Conservation (phyloP, 2,113 vertebrate species). For the Hoplias malabaricus region DNA sequence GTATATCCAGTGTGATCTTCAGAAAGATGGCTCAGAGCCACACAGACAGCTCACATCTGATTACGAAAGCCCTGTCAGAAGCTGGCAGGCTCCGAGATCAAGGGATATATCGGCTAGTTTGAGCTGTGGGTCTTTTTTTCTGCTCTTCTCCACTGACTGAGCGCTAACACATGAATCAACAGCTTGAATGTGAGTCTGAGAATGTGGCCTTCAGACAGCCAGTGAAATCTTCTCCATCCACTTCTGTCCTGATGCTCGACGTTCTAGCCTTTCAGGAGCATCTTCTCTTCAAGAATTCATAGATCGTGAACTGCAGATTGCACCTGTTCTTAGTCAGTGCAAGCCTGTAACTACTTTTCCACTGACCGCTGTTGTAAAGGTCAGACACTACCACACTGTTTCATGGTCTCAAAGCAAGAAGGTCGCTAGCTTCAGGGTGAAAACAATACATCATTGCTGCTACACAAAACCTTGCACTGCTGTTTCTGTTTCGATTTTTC, state of each 20-base stretch:
- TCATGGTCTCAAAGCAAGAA: too few species aligned
- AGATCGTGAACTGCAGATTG: background rate
- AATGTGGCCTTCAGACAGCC: background rate
- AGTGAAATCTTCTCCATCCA: background rate
- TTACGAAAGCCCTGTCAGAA: constrained; percentile 59
- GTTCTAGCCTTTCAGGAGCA: background rate
- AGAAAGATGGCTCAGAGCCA: constrained; percentile 51
- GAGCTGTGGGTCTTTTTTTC: constrained; percentile 64
- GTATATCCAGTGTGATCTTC: constrained; percentile 58
- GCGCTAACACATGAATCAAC: constrained; percentile 54
- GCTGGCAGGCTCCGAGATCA: constrained; percentile 55
- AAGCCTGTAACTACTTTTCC: too few species aligned
- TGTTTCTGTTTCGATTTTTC: too few species aligned
- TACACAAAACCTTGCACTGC: too few species aligned
- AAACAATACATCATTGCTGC: too few species aligned
- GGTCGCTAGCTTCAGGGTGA: too few species aligned
- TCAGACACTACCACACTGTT: too few species aligned
- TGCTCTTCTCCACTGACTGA: background rate
- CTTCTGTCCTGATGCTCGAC: background rate
- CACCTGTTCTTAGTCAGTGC: too few species aligned
- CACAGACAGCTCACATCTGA: constrained; percentile 39
- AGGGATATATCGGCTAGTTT: constrained; percentile 58
- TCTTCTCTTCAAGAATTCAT: background rate
- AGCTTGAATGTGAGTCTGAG: constrained; percentile 44
- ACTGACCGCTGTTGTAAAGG: too few species aligned